Conservation (phyloP, 2,797 vertebrate genomes). For the Oceanodroma leucorhoa region DNA sequence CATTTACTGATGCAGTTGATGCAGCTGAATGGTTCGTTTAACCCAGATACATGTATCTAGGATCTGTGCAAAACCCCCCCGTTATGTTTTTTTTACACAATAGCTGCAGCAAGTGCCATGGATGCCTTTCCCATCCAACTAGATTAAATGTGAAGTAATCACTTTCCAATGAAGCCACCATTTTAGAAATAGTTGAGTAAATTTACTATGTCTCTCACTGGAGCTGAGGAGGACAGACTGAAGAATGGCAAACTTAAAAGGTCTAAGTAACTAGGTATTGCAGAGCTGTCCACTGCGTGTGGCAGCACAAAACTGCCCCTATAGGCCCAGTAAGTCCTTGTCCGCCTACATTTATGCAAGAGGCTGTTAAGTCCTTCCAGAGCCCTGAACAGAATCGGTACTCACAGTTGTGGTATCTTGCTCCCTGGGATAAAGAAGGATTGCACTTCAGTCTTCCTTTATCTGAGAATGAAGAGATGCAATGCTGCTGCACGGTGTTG, state of each 20-base stretch:
- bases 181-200: neutral
- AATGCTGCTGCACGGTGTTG: neutral
- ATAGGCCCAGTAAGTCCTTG: neutral
- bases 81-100: neutral
- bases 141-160: neutral
- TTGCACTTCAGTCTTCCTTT: neutral
- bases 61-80: accelerated
- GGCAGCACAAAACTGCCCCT: neutral
- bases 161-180: neutral
- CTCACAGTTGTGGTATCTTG: neutral
- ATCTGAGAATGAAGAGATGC: neutral
- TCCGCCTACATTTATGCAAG: neutral
- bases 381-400: neutral
- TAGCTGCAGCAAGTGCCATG: neutral
- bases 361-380: neutral
- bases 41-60: neutral
- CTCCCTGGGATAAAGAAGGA: neutral
- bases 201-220: neutral
- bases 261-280: neutral
- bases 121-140: neutral
- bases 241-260: neutral
- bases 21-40: neutral
- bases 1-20: neutral
- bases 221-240: neutral
- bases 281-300: neutral